Evolutionary conservation across 1,140 invertebrate genomes (phyloP), one percentile per base, ranked within the genome.

Genomic region (Nylanderia fulva): DNA sequence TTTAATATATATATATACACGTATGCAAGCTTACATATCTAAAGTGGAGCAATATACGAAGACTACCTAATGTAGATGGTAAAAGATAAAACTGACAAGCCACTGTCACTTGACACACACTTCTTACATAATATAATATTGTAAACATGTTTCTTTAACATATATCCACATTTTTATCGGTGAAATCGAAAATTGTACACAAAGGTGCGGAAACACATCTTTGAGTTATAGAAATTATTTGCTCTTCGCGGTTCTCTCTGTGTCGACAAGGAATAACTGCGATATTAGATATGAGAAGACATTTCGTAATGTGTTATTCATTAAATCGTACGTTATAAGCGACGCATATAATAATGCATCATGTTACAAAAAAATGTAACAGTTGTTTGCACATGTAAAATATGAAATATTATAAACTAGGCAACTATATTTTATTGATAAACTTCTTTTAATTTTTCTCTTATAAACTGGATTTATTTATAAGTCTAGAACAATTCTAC

Each of bases 81-180:
- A 82, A 82, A 72, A 82, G 77, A 82, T 82, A 71, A 82, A 82
- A 45, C 76, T 56, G 76, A 68, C 76, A 68, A 56, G 15, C 24
- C 33, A 56, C 52, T 54, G 61, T 79, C 52, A 82, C 52, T 82
- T 45, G 33, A 60, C 77, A 82, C 36, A 66, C 77, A 58, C 27
- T 21, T 82, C 66, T 82, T 82, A 60, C 39, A 42, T 60, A 82
- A 82, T 82, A 82, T 82, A 82, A 82, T 82, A 52, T 48, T 0
- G 42, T 45, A 72, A 72, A 72, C 33, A 36, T 24, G n/a, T 45
- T 58, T 24, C 15, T 58, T 42, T 60, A 71, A 15, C 63, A 29
- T 48, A 48, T 39, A 54, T 13, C 2, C 56, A 42, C 42, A 33
- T 66, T 68, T 64, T 48, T 33, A 66, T 79, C 63, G 21, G 33